Percentiles rank a stretch among this genome's conserved stretches.
phyloP scores from a whole-genome alignment of 2,888 invertebrate species.

The Mythimna pallens region DNA sequence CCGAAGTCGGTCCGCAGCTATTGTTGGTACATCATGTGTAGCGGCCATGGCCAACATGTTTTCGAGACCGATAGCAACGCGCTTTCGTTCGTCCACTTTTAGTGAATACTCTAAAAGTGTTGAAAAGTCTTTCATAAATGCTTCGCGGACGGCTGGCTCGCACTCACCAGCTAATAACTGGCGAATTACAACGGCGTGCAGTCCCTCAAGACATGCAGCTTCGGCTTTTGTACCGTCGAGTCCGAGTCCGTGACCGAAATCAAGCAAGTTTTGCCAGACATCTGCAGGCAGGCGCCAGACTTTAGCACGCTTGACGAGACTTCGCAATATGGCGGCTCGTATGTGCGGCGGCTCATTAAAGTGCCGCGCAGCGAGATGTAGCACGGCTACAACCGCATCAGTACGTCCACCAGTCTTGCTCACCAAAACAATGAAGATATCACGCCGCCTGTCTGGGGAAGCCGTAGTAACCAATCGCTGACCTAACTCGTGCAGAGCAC shows the following conservation, averaged over 20 bases:
- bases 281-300: conserved; percentile 77
- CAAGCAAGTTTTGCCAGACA: conserved; percentile 74
- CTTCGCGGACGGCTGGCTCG: conserved; percentile 61
- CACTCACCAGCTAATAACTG: conserved; percentile 68
- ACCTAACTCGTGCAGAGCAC: conserved; percentile 73
- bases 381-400: conserved; percentile 70
- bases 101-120: conserved; percentile 74
- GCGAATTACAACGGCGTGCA: conserved; percentile 79
- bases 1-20: conserved; percentile 53
- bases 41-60: conserved; percentile 64
- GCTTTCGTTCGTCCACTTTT: conserved; percentile 68
- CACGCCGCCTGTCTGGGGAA: conserved; percentile 75
- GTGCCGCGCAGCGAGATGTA: conserved; percentile 71
- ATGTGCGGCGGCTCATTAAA: conserved; percentile 77
- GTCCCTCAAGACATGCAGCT: conserved; percentile 76
- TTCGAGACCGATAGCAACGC: conserved; percentile 62
- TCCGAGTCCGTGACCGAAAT: conserved; percentile 76
- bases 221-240: conserved; percentile 74
- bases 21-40: conserved; percentile 45
- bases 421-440: conserved; percentile 80
- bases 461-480: conserved; percentile 73
- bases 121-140: conserved; percentile 73
- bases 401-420: conserved; percentile 79
- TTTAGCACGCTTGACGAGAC: conserved; percentile 77
- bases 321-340: conserved; percentile 78